Evolutionary conservation across 2,113 vertebrate species (phyloP), one percentile per base, ranked within the genome.

Genomic region (Danio rerio): DNA sequence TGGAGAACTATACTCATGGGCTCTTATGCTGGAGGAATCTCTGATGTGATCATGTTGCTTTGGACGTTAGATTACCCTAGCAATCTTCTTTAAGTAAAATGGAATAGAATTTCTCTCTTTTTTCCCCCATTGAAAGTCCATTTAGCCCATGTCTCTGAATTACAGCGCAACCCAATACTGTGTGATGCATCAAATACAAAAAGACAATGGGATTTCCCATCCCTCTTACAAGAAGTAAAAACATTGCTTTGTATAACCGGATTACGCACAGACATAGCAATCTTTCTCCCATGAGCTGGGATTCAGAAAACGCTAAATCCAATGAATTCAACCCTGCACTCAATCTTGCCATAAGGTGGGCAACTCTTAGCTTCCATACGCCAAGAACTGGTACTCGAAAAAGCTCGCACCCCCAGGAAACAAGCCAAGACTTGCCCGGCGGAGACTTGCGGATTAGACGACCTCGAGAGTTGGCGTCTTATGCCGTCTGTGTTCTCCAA

Each of bases 31-130:
- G 88, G 84, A 89, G 89, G 83, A 86, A 83, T 88, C 86, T 87
- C 88, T 90, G 88, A 91, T 91, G 87, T 86, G 89, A 92, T 92
- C 88, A 83, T 73, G 83, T 89, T 90, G 86, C 84, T 90, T 93
- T 90, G 81, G 87, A 86, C 88, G 90, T 66, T 72, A 90, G 85
- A 90, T 86, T 88, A 87, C 80, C 66, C 81, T 83, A 72, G 71
- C 88, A 88, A 84, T 82, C 81, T 87, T 83, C 66, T 63, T 84
- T 85, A 83, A 87, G 81, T 85, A 82, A 86, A 88, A 84, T 86
- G 82, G 74, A 81, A 59, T 71, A 77, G 74, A 77, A 77, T 85
- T 76, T 77, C 62, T 63, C 53, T 68, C 50, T 40, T 40, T 47
- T 72, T 50, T 71, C 69, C 13, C 76, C 50, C 80, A 66, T 66